phyloP scores from a whole-genome alignment of 1,140 invertebrate species.

The Nymphalis io region DNA sequence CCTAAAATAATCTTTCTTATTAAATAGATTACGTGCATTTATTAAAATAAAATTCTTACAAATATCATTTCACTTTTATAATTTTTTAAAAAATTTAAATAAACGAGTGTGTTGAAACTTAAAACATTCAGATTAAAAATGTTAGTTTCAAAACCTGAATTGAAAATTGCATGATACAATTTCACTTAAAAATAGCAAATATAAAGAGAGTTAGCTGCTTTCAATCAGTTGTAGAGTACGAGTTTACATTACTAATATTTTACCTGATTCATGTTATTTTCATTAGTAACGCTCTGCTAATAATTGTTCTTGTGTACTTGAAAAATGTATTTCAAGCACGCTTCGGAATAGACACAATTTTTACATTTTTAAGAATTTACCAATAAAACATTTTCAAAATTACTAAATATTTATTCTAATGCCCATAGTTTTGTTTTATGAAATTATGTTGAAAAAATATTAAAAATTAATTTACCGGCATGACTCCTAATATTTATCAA shows the following conservation, averaged over 20 bases:
- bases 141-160: too few species aligned
- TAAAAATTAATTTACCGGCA: too few species aligned
- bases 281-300: conserved; percentile 15
- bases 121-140: too few species aligned
- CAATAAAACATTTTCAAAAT: neutral
- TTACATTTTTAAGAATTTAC: neutral
- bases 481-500: neutral
- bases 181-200: conserved; percentile 1
- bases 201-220: conserved; percentile 7
- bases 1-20: too few species aligned
- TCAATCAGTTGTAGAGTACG: conserved; percentile 4
- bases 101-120: too few species aligned
- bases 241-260: neutral
- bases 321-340: conserved; percentile 13
- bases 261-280: conserved; percentile 7
- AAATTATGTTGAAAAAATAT: too few species aligned
- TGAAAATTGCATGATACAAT: neutral
- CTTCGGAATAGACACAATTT: neutral
- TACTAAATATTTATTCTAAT: too few species aligned
- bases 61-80: too few species aligned
- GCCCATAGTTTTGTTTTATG: too few species aligned
- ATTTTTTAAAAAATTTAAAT: too few species aligned
- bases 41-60: too few species aligned
- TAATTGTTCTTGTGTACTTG: conserved; percentile 11
- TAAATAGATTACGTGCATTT: too few species aligned